Conservation (phyloP, 2,113 vertebrate species). For the Neopipo cinnamomea region DNA sequence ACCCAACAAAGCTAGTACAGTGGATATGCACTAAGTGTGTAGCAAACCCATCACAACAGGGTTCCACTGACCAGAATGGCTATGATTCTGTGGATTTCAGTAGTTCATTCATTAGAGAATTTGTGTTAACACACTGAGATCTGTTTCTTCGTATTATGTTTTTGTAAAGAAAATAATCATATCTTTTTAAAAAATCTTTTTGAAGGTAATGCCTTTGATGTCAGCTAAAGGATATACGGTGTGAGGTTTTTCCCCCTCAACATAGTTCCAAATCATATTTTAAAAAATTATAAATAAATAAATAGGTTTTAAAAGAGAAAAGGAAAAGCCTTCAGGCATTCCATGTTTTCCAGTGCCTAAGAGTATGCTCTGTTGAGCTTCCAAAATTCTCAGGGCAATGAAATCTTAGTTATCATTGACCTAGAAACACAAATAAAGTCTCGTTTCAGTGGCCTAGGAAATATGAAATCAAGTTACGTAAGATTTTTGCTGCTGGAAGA, state of each 20-base stretch:
- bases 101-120: neutral
- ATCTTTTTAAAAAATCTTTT: neutral
- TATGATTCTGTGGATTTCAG: neutral
- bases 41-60: neutral
- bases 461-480: neutral
- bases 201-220: neutral
- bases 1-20: neutral
- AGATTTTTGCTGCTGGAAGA: slow-evolving; percentile 11
- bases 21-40: neutral
- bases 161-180: neutral
- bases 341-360: neutral
- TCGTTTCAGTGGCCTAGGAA: slow-evolving; percentile 14
- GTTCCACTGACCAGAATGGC: neutral
- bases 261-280: neutral
- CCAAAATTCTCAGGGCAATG: neutral
- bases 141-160: neutral
- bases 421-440: slow-evolving; percentile 37
- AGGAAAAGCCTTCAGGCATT: neutral
- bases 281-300: neutral
- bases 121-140: neutral
- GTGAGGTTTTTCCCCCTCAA: fast-evolving
- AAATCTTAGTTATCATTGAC: slow-evolving; percentile 15
- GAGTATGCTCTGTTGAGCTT: neutral
- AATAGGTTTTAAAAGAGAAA: neutral
- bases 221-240: neutral